A percentile compares a stretch with the other conserved stretches of the same genome.
These are phyloP conservation scores for Trinorchestia longiramus DNA, from an alignment of 1,140 invertebrate genomes.

Conservation along the genomic window DNA sequence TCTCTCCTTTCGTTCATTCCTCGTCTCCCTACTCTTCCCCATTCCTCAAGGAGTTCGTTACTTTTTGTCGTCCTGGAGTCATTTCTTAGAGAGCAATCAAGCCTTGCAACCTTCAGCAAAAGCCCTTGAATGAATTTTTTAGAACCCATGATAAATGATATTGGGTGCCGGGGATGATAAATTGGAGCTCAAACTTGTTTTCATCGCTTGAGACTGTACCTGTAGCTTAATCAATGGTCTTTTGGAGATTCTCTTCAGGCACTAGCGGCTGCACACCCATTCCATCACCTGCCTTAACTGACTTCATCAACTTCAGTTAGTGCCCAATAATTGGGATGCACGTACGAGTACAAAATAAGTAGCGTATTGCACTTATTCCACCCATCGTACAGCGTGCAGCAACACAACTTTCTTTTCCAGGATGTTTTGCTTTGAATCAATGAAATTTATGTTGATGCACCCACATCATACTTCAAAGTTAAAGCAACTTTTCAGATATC, in stretches of 20 bases:
- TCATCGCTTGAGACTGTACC: not conserved
- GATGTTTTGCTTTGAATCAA: too few species aligned
- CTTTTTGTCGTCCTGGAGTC: not conserved
- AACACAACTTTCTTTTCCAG: too few species aligned
- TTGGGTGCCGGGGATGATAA: not conserved
- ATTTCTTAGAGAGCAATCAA: conserved; percentile 9
- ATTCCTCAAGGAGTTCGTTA: not conserved
- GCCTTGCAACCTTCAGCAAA: not conserved
- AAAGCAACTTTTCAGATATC: too few species aligned
- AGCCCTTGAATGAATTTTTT: not conserved
- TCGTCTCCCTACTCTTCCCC: not conserved
- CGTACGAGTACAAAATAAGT: too few species aligned
- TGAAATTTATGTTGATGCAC: too few species aligned
- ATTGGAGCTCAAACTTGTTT: not conserved
- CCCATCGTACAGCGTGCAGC: too few species aligned
- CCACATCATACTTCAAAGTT: too few species aligned
- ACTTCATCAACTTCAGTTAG: not conserved
- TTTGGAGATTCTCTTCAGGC: not conserved
- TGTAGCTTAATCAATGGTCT: not conserved
- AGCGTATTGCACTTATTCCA: too few species aligned
- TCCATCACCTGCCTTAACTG: not conserved
- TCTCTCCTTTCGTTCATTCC: not conserved
- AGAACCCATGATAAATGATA: not conserved
- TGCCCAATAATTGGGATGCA: not conserved
- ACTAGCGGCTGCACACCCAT: not conserved